Percentiles rank a stretch among this genome's conserved stretches.
Evolutionary conservation across 2,888 invertebrate genomes (phyloP).

Genomic region (Drosophila percnosoma): DNA sequence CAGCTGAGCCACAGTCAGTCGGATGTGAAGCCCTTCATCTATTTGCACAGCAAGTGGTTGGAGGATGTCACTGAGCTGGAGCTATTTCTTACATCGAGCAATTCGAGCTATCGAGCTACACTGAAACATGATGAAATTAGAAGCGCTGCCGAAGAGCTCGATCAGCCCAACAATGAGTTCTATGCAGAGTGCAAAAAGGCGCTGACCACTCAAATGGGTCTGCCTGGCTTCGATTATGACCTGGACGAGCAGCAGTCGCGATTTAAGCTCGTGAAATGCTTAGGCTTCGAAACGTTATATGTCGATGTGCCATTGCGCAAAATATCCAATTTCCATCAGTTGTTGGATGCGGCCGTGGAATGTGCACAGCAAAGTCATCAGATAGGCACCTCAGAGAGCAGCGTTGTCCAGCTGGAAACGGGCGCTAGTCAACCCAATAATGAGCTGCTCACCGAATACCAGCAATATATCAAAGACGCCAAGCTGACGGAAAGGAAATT

Average conservation of each 20-base stretch:
- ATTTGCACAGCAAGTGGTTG: conserved; percentile 61
- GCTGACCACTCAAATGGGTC: conserved; percentile 65
- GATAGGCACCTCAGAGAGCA: background rate
- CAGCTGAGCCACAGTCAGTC: conserved; percentile 47
- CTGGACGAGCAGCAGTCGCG: conserved; percentile 48
- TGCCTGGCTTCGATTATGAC: conserved; percentile 68
- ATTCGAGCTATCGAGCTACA: conserved; percentile 52
- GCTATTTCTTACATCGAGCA: conserved; percentile 47
- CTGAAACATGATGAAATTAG: conserved; percentile 63
- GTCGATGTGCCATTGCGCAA: conserved; percentile 60
- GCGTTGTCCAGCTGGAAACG: background rate
- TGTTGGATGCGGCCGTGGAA: conserved; percentile 67
- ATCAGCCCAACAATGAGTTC: conserved; percentile 64
- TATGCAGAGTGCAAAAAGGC: conserved; percentile 70
- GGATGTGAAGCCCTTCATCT: conserved; percentile 62
- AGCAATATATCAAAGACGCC: conserved; percentile 62
- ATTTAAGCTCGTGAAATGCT: conserved; percentile 70
- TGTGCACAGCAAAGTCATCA: conserved; percentile 21
- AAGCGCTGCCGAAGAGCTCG: conserved; percentile 70
- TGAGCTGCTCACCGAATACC: conserved; percentile 50
- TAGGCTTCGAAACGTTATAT: conserved; percentile 68
- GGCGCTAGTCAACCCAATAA: conserved; percentile 27
- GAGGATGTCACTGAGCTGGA: conserved; percentile 55
- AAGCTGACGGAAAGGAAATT: conserved; percentile 58
- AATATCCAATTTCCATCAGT: conserved; percentile 35